These are phyloP conservation scores for Oreochromis tanganicae DNA, from an alignment of 2,113 vertebrate genomes.

Conservation along the genomic window DNA sequence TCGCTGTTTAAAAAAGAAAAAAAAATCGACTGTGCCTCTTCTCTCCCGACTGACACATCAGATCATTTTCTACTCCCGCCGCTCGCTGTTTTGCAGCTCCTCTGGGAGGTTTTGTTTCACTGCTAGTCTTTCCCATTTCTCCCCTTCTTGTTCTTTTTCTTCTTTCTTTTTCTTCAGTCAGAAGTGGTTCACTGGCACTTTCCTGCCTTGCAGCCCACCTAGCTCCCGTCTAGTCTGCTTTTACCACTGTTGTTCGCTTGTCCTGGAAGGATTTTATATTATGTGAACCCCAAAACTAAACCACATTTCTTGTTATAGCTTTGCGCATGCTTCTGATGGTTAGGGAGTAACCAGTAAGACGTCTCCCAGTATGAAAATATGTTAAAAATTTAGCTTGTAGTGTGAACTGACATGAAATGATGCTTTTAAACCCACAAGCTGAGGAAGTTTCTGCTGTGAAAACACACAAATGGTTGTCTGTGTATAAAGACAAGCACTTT, in stretches of 20 bases:
- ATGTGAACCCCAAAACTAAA: constrained; percentile 22
- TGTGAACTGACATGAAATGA: not conserved
- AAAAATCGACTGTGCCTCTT: not conserved
- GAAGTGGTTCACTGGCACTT: constrained; percentile 1
- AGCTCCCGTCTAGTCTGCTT: not conserved
- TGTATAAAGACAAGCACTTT: not conserved
- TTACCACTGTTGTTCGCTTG: not conserved
- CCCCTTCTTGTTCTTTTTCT: not conserved
- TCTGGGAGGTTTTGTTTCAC: constrained; percentile 25
- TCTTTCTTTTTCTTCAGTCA: not conserved
- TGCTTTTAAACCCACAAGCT: not conserved
- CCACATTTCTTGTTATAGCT: not conserved
- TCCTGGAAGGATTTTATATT: not conserved
- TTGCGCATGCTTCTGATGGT: not conserved
- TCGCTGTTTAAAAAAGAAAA: not conserved
- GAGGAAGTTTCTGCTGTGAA: not conserved
- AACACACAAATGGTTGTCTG: not conserved
- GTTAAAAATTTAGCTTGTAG: not conserved
- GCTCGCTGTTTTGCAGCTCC: not conserved
- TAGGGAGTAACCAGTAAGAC: not conserved
- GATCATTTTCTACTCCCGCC: constrained; percentile 19
- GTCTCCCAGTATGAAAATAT: not conserved
- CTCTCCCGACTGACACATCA: constrained; percentile 6
- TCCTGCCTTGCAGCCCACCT: not conserved
- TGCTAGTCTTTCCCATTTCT: constrained; percentile 15